These are phyloP conservation scores for Fulmarus glacialis DNA, from an alignment of 2,113 vertebrate species.

Conservation along the genomic window DNA sequence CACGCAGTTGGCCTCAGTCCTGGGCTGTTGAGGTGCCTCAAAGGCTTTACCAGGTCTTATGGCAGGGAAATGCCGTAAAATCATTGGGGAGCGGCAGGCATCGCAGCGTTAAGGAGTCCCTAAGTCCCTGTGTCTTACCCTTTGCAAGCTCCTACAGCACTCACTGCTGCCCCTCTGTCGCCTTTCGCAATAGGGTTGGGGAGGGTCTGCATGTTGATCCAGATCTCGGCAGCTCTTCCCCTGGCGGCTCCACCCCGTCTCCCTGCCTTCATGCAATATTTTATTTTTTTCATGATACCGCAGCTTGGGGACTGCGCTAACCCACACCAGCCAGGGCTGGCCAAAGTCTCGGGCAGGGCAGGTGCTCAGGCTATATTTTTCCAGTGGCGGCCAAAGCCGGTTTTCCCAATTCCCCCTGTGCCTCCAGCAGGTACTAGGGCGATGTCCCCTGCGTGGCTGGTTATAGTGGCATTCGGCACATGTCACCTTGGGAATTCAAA, in stretches of 20 bases:
- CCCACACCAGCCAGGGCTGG: rapidly evolving
- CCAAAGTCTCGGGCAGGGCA: background rate
- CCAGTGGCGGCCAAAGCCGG: rapidly evolving
- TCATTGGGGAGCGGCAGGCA: background rate
- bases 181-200: rapidly evolving
- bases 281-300: background rate
- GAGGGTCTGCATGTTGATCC: background rate
- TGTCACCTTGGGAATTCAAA: background rate
- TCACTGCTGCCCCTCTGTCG: background rate
- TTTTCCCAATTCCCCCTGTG: background rate
- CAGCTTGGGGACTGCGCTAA: background rate
- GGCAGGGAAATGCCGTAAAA: background rate
- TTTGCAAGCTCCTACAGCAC: background rate
- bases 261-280: background rate
- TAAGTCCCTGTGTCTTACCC: background rate
- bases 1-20: rapidly evolving
- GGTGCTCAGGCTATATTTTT: background rate
- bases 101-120: background rate
- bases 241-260: background rate
- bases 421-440: background rate
- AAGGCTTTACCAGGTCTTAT: background rate
- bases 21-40: background rate
- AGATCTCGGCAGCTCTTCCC: background rate
- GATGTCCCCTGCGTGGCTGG: rapidly evolving
- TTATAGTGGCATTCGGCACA: background rate